These are phyloP conservation scores for Macroglossus sobrinus DNA, from an alignment of 2,113 vertebrate genomes.

Conservation along the genomic window DNA sequence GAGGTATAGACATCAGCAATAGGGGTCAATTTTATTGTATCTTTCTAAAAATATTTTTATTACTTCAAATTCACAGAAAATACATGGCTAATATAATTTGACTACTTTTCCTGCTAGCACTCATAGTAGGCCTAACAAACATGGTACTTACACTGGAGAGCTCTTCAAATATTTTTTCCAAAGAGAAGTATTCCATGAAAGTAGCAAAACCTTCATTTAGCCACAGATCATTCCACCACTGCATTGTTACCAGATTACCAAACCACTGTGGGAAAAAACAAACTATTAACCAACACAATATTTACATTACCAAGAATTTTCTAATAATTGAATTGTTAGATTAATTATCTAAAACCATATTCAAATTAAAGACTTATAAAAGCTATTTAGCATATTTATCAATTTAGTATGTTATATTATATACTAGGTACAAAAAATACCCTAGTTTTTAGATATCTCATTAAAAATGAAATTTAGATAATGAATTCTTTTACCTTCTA, in stretches of 20 bases:
- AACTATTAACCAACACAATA: background rate
- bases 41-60: constrained; percentile 24
- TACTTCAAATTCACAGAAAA: constrained; percentile 24
- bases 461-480: constrained; percentile 1
- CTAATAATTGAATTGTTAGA: constrained; percentile 8
- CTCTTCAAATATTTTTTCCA: constrained; percentile 85
- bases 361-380: background rate
- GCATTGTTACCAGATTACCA: constrained; percentile 97
- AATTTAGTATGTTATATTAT: background rate
- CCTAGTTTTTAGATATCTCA: background rate
- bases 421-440: background rate
- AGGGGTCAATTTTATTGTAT: background rate
- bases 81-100: background rate
- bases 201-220: constrained; percentile 98
- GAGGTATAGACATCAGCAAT: background rate
- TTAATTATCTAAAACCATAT: background rate
- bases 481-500: constrained; percentile 11
- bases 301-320: background rate
- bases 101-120: background rate
- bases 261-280: constrained; percentile 89
- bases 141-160: constrained; percentile 88
- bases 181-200: constrained; percentile 93
- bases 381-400: background rate
- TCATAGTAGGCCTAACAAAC: background rate
- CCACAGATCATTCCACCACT: constrained; percentile 98